A percentile compares a stretch with the other conserved stretches of the same genome.
Conservation (phyloP, 2,797 vertebrate genomes). For the Lacerta viridis region DNA sequence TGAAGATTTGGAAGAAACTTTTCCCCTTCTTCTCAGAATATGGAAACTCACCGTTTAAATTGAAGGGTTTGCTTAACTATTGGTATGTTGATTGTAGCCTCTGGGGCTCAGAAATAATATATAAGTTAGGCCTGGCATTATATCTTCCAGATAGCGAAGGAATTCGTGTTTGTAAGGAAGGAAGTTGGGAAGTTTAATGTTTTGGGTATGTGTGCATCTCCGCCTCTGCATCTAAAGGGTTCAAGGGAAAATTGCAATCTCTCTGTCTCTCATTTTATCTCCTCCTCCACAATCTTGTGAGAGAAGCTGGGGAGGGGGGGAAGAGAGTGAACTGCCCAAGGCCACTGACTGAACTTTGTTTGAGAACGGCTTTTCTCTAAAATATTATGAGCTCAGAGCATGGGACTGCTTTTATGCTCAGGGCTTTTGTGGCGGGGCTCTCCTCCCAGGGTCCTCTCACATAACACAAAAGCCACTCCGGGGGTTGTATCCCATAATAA, state of each 20-base stretch:
- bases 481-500: too few species aligned
- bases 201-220: not conserved
- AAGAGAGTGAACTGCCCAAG: not conserved
- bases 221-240: not conserved
- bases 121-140: not conserved
- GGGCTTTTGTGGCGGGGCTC: not conserved
- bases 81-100: not conserved
- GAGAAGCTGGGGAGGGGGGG: not conserved
- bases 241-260: not conserved
- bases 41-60: not conserved
- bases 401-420: not conserved
- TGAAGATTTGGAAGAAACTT: not conserved
- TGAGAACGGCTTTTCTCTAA: not conserved
- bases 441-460: not conserved
- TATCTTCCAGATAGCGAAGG: constrained; percentile 3
- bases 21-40: not conserved
- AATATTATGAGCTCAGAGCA: not conserved
- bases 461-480: not conserved
- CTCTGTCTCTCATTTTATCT: not conserved
- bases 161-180: not conserved
- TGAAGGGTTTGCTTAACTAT: not conserved
- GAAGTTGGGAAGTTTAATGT: not conserved
- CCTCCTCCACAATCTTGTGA: not conserved
- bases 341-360: not conserved
- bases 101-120: not conserved